phyloP scores from a whole-genome alignment of 2,888 invertebrate species.

The Tipula vernalis region DNA sequence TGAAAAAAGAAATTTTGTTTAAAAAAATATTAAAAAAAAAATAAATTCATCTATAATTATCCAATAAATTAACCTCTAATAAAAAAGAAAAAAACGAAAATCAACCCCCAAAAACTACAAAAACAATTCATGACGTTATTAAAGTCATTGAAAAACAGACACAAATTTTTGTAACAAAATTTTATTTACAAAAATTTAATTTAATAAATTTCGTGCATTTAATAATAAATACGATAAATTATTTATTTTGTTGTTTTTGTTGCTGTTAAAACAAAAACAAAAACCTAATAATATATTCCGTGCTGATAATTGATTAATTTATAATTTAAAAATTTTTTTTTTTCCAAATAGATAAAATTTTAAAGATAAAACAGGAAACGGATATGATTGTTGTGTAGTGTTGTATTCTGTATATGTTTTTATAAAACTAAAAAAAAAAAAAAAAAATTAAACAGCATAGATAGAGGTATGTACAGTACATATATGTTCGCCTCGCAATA shows the following conservation, averaged over 20 bases:
- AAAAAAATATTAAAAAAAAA: no score
- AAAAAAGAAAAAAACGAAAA: not conserved
- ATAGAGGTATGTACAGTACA: not conserved
- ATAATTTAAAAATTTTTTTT: not conserved
- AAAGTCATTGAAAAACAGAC: not conserved
- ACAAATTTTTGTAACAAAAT: not conserved
- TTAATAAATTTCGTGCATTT: not conserved
- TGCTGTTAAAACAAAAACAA: not conserved
- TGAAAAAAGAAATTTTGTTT: no score
- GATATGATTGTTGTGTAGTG: not conserved
- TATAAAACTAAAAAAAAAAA: not conserved
- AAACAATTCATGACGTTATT: not conserved
- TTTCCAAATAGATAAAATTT: not conserved
- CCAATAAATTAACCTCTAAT: not conserved
- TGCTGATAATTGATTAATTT: slow-evolving; percentile 4
- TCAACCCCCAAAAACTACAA: not conserved
- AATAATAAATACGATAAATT: not conserved
- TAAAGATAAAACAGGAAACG: not conserved
- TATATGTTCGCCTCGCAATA: not conserved
- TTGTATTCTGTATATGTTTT: not conserved
- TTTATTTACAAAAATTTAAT: not conserved
- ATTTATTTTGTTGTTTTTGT: not conserved
- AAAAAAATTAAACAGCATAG: not conserved
- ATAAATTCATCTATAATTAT: not conserved
- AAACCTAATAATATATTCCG: not conserved